Conservation (phyloP, 2,113 vertebrate species). For the Eclectus roratus region DNA sequence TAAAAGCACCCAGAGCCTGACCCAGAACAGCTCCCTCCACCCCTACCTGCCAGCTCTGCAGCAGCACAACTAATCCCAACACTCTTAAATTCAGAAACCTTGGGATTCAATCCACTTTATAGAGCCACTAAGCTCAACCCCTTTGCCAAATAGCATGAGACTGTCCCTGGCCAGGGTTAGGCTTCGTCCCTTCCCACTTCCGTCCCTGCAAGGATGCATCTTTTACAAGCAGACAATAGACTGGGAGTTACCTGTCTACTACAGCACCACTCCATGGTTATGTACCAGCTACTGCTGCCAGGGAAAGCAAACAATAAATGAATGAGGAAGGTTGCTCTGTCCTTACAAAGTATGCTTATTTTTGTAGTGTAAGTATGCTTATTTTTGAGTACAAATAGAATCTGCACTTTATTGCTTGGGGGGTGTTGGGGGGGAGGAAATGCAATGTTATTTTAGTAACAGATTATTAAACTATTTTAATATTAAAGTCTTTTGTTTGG, state of each 20-base stretch:
- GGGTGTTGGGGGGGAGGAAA: rapidly evolving
- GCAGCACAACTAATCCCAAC: neutral
- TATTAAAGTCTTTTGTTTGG: constrained; percentile 34
- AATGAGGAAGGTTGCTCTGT: neutral
- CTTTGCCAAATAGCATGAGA: neutral
- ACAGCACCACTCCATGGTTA: neutral
- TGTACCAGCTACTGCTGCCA: neutral
- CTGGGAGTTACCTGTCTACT: neutral
- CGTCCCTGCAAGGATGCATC: neutral
- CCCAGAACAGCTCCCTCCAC: neutral
- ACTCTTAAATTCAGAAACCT: neutral
- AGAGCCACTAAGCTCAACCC: neutral
- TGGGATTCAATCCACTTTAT: neutral
- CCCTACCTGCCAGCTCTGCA: neutral
- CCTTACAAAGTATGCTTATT: neutral
- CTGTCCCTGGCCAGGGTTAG: neutral
- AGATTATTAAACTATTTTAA: constrained; percentile 79
- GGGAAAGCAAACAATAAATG: neutral
- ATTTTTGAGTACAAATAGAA: neutral
- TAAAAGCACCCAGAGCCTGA: neutral
- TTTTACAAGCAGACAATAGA: neutral
- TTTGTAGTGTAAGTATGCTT: neutral
- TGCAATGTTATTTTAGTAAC: constrained; percentile 62
- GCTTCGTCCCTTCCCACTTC: neutral
- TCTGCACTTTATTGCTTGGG: constrained; percentile 69